These are phyloP conservation scores for Euwallacea fornicatus DNA, from an alignment of 1,140 invertebrate genomes.

Conservation along the genomic window DNA sequence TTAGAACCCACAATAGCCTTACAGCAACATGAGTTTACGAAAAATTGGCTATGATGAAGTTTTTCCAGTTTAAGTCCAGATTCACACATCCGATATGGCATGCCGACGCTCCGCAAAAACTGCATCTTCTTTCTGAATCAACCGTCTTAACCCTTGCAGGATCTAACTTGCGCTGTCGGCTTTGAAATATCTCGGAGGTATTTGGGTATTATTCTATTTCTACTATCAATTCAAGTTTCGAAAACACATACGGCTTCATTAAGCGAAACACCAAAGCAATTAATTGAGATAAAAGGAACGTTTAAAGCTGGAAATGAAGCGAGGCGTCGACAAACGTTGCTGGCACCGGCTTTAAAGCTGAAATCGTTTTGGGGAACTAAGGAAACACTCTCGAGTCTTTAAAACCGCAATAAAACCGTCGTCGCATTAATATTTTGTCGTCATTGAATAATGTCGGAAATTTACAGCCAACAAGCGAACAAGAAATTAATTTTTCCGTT, in stretches of 20 bases:
- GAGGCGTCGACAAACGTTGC: conserved; percentile 21
- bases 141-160: background rate
- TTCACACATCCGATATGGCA: background rate
- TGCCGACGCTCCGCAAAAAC: background rate
- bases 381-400: conserved; percentile 18
- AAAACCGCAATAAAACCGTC: conserved; percentile 26
- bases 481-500: background rate
- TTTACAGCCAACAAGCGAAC: background rate
- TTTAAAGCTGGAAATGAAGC: conserved; percentile 11
- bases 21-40: no score
- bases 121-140: background rate
- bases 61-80: background rate
- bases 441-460: conserved; percentile 5
- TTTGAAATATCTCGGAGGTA: no score
- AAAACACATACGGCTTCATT: background rate
- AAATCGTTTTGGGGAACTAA: conserved; percentile 1
- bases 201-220: background rate
- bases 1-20: no score
- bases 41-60: no score
- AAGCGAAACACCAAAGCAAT: conserved; percentile 1
- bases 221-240: background rate
- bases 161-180: no score
- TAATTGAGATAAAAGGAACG: conserved; percentile 27
- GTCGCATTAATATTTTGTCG: conserved; percentile 26
- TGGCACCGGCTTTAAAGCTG: conserved; percentile 21